Percentiles rank a stretch among this genome's conserved stretches.
These are phyloP conservation scores for Nesometra sesokonis DNA, from an alignment of 35 echinoderm and acorn worm genomes.

Conservation along the genomic window DNA sequence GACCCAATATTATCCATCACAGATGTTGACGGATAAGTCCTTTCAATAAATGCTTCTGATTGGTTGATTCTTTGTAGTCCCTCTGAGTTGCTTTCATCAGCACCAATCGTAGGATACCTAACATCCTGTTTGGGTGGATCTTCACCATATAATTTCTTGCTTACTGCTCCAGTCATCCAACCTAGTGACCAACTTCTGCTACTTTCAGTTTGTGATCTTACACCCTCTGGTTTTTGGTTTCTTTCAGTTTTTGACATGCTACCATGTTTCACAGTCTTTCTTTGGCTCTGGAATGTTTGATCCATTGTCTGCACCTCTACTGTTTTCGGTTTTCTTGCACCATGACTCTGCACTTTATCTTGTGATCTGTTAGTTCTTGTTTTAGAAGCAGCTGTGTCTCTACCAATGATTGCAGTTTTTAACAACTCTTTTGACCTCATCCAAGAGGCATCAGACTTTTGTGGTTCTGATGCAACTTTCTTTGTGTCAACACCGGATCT, in stretches of 20 bases:
- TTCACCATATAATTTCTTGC: background rate
- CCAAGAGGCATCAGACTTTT: background rate
- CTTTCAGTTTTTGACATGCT: background rate
- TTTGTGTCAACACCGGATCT: background rate
- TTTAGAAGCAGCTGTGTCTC: background rate
- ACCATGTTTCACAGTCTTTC: background rate
- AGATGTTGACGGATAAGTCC: background rate
- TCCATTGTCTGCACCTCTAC: background rate
- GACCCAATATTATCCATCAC: background rate
- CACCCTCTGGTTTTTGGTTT: background rate
- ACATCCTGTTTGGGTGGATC: background rate
- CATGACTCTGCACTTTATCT: background rate
- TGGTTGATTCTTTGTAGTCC: background rate
- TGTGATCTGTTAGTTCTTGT: background rate
- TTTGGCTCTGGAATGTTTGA: background rate
- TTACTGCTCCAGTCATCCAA: background rate
- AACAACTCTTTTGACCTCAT: background rate
- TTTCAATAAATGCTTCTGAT: background rate
- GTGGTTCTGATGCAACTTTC: background rate
- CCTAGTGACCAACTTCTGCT: background rate
- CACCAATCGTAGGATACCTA: background rate
- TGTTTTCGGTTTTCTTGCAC: background rate
- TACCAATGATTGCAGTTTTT: background rate
- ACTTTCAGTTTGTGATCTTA: background rate
- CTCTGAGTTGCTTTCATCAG: background rate